Evolutionary conservation across 2,113 vertebrate genomes (phyloP).

Genomic region (Tragelaphus strepsiceros): DNA sequence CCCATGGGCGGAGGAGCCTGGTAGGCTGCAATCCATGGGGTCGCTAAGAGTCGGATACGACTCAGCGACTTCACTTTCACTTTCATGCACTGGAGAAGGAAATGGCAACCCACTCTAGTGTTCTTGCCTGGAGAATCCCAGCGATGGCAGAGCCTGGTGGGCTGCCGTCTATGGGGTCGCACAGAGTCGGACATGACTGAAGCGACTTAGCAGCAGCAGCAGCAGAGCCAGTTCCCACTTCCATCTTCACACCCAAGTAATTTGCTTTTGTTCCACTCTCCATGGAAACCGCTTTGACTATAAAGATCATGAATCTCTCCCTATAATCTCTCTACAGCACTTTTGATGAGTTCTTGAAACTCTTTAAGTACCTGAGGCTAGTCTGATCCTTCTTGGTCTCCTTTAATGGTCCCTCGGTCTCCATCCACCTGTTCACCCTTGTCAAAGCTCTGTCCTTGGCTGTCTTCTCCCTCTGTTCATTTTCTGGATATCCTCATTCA

Average conservation of each 20-base stretch:
- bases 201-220: too few species aligned
- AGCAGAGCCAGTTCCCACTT: background rate
- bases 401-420: background rate
- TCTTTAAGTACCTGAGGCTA: background rate
- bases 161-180: too few species aligned
- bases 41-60: too few species aligned
- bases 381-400: background rate
- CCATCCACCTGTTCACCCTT: background rate
- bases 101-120: too few species aligned
- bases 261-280: background rate
- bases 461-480: background rate
- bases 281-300: background rate
- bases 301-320: background rate
- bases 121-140: too few species aligned
- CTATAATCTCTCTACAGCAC: background rate
- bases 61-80: too few species aligned
- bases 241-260: background rate
- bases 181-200: too few species aligned
- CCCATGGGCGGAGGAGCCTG: too few species aligned
- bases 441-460: background rate
- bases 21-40: too few species aligned
- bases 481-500: background rate
- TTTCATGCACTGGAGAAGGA: too few species aligned
- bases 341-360: background rate
- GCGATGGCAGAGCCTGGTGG: too few species aligned